Conservation (phyloP, 2,888 invertebrate species). For the Macropis europaea region DNA sequence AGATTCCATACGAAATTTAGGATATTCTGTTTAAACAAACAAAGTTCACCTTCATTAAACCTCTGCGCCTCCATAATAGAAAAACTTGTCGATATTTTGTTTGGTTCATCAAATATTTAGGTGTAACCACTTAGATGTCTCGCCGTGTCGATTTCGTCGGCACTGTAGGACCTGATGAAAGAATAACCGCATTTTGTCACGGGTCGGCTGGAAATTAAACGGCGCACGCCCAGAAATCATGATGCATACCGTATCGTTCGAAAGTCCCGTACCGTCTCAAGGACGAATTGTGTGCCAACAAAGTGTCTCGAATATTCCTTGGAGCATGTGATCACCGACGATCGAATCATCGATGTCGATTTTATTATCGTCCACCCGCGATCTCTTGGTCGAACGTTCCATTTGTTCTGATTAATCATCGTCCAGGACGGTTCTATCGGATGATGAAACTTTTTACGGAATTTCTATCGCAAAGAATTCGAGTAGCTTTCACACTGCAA, state of each 20-base stretch:
- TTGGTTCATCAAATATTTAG: too few species aligned
- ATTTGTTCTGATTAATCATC: not conserved
- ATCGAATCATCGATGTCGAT: conserved; percentile 27
- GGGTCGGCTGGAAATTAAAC: conserved; percentile 57
- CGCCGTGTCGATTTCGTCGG: conserved; percentile 33
- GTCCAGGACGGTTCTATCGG: not conserved
- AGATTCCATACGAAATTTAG: too few species aligned
- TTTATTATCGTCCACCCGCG: conserved; percentile 12
- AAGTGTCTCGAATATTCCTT: conserved; percentile 51
- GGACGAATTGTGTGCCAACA: conserved; percentile 59
- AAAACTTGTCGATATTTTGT: too few species aligned
- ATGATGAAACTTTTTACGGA: not conserved
- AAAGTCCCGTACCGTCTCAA: conserved; percentile 61
- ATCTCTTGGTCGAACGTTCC: not conserved
- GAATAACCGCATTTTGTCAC: conserved; percentile 53
- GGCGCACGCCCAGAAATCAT: conserved; percentile 53
- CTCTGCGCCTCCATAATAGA: too few species aligned
- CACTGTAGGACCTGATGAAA: too few species aligned
- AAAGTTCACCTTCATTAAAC: too few species aligned
- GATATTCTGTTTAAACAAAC: too few species aligned
- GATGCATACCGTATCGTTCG: conserved; percentile 63
- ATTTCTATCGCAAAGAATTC: not conserved
- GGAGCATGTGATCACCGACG: not conserved
- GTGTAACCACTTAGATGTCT: conserved; percentile 1
- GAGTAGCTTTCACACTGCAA: not conserved